Conservation (phyloP, 2,888 invertebrate genomes). For the Campoplex nolae region DNA sequence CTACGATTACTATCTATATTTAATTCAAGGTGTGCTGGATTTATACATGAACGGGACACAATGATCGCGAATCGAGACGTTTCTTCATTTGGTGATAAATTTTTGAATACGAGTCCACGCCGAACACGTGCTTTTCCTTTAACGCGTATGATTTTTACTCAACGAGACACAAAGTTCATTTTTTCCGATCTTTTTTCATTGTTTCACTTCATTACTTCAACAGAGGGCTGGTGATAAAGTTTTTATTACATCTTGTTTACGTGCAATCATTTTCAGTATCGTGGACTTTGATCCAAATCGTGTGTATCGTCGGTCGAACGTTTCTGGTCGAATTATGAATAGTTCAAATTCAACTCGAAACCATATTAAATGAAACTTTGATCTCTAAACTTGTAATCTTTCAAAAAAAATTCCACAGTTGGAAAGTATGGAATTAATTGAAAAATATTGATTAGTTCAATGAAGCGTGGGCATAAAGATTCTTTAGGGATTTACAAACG, state of each 20-base stretch:
- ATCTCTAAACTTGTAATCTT: background rate
- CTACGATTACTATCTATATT: slow-evolving; percentile 78
- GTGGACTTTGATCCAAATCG: background rate
- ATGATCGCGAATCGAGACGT: slow-evolving; percentile 47
- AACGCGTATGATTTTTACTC: too few relatives aligned
- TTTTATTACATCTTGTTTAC: too few relatives aligned
- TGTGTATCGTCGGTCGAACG: background rate
- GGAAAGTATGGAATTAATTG: too few relatives aligned
- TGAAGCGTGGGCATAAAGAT: background rate
- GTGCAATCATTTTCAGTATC: too few relatives aligned
- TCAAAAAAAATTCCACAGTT: background rate
- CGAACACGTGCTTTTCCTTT: background rate
- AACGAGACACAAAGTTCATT: background rate
- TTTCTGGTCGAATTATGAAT: background rate
- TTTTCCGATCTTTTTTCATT: background rate
- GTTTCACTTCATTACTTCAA: background rate
- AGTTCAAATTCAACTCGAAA: background rate
- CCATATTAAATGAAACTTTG: background rate
- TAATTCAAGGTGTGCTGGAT: slow-evolving; percentile 70
- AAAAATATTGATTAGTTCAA: too few relatives aligned
- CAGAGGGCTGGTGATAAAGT: background rate
- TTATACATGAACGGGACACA: slow-evolving; percentile 40
- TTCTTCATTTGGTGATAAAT: slow-evolving; percentile 17
- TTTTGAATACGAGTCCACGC: background rate
- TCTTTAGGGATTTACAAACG: background rate